A percentile compares a stretch with the other conserved stretches of the same genome.
These are phyloP conservation scores for Spilosoma lubricipeda DNA, from an alignment of 2,888 invertebrate species.

Conservation along the genomic window DNA sequence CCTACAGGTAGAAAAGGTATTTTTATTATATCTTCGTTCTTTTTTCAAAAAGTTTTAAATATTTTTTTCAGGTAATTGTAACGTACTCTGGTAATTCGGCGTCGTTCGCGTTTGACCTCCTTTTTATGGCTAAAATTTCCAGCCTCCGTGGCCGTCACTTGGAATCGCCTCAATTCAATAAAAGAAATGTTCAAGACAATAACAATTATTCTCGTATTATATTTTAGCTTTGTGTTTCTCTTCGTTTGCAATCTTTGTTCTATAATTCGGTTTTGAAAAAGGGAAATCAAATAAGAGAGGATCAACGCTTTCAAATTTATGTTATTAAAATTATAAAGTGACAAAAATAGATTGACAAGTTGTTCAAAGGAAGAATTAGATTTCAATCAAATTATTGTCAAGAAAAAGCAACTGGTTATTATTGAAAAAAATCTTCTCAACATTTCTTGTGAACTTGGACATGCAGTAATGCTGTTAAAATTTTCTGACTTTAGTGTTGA, in stretches of 20 bases:
- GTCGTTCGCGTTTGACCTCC: constrained; percentile 47
- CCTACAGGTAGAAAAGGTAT: constrained; percentile 36
- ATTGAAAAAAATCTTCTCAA: constrained; percentile 21
- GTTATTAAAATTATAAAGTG: constrained; percentile 37
- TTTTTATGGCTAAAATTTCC: constrained; percentile 47
- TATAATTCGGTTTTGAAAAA: constrained; percentile 41
- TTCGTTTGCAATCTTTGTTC: constrained; percentile 50
- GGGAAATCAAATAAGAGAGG: constrained; percentile 26
- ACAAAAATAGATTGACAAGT: constrained; percentile 34
- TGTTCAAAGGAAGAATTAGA: constrained; percentile 27
- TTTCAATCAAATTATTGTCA: constrained; percentile 27
- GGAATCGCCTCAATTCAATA: constrained; percentile 53
- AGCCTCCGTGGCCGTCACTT: constrained; percentile 33
- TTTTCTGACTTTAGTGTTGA: constrained; percentile 21
- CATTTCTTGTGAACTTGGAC: constrained; percentile 19
- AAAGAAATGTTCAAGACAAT: constrained; percentile 48
- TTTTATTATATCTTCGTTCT: constrained; percentile 33
- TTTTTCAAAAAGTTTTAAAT: constrained; percentile 43
- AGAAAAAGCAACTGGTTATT: constrained; percentile 16
- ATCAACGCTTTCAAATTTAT: constrained; percentile 38
- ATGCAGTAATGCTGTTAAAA: constrained; percentile 21
- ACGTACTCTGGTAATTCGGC: constrained; percentile 49
- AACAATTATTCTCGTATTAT: constrained; percentile 51
- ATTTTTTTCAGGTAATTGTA: constrained; percentile 39
- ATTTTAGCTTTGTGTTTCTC: constrained; percentile 38